Conservation (phyloP, 1,140 invertebrate species). For the Drosophila lini region DNA sequence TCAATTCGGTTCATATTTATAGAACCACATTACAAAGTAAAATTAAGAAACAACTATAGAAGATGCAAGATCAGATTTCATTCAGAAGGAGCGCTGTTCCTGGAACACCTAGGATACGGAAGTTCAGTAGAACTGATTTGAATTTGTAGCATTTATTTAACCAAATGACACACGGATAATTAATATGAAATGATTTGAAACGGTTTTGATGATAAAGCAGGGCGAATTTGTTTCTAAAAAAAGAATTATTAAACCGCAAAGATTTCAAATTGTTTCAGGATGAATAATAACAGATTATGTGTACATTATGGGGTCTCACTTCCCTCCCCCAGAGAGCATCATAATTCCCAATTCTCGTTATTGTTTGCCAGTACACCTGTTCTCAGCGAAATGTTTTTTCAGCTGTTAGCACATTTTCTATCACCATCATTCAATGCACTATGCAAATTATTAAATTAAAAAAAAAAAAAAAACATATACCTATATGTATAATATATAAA, state of each 20-base stretch:
- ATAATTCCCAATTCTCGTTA: conserved; percentile 4
- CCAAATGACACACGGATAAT: not conserved
- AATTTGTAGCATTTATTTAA: not conserved
- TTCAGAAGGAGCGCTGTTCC: not conserved
- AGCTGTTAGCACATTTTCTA: conserved; percentile 25
- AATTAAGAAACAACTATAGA: not conserved
- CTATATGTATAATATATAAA: not conserved
- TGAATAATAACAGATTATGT: conserved; percentile 3
- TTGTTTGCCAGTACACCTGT: conserved; percentile 14
- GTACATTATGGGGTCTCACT: not conserved
- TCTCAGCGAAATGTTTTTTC: conserved; percentile 25
- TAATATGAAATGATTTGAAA: conserved; percentile 1
- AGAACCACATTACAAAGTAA: not conserved
- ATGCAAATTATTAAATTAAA: conserved; percentile 31
- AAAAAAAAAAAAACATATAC: not conserved
- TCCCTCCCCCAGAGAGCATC: not conserved
- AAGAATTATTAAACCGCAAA: not conserved
- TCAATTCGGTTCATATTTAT: conserved; percentile 1
- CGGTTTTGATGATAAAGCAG: not conserved
- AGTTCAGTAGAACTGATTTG: not conserved
- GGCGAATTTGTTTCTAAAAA: not conserved
- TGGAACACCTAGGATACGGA: not conserved
- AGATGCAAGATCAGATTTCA: not conserved
- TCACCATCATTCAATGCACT: conserved; percentile 26
- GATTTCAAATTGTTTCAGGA: not conserved